Conservation (phyloP, 2,888 invertebrate genomes). For the Cephus pulcher region DNA sequence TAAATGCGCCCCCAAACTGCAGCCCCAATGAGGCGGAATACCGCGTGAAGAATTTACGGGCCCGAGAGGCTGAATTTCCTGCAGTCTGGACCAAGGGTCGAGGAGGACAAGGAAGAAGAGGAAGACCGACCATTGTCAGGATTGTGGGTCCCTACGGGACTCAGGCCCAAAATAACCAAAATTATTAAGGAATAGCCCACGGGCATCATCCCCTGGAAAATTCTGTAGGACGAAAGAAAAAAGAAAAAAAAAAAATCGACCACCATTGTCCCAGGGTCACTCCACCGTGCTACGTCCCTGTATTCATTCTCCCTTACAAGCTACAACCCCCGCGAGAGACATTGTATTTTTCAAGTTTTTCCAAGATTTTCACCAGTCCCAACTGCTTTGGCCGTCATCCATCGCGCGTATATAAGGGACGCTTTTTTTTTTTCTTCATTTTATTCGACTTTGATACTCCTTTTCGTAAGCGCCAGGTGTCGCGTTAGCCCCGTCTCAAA, state of each 20-base stretch:
- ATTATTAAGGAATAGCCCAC: background rate
- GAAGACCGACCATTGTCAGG: background rate
- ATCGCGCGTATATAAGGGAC: background rate
- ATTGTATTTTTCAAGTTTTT: conserved; percentile 5
- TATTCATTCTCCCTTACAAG: background rate
- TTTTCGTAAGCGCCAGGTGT: conserved; percentile 2
- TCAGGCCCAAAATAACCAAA: conserved; percentile 7
- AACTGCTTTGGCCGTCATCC: background rate
- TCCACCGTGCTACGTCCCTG: background rate
- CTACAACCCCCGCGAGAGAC: background rate
- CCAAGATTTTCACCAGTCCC: background rate
- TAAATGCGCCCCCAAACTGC: background rate
- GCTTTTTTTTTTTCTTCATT: background rate
- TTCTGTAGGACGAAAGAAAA: background rate
- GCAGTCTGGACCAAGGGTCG: background rate
- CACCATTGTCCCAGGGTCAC: background rate
- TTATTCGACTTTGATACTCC: conserved; percentile 4
- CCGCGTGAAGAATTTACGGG: background rate
- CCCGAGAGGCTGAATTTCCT: background rate
- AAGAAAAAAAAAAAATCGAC: background rate
- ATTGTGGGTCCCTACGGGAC: background rate
- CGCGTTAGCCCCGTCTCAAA: background rate
- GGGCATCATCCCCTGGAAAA: background rate
- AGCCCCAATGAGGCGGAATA: background rate
- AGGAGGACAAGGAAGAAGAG: background rate